Percentiles rank a stretch among this genome's conserved stretches.
These are phyloP conservation scores for Ormyrus pomaceus DNA, from an alignment of 2,888 invertebrate species.

Conservation along the genomic window DNA sequence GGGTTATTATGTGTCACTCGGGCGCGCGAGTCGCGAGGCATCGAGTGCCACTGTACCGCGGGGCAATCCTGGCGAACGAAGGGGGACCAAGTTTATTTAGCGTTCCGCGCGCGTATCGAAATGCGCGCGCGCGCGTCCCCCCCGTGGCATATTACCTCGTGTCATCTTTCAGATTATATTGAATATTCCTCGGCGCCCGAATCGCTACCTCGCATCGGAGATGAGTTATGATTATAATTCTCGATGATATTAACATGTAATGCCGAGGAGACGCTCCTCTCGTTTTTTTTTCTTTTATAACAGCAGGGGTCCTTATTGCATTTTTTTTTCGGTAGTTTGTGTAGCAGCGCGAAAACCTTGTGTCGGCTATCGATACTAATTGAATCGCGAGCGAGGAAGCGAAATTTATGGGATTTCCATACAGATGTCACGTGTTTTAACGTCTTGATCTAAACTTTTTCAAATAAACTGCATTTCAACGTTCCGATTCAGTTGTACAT, in stretches of 20 bases:
- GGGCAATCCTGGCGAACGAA: neutral
- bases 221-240: slow-evolving; percentile 53
- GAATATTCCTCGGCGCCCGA: slow-evolving; percentile 49
- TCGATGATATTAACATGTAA: slow-evolving; percentile 45
- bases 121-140: slow-evolving; percentile 21
- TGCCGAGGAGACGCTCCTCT: neutral
- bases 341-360: slow-evolving; percentile 1
- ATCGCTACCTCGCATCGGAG: slow-evolving; percentile 13
- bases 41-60: neutral
- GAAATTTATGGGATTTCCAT: slow-evolving; percentile 13
- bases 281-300: neutral
- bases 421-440: slow-evolving; percentile 7
- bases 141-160: neutral
- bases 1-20: slow-evolving; percentile 62
- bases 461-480: too few relatives aligned
- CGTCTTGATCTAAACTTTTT: too few relatives aligned
- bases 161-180: slow-evolving; percentile 48
- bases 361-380: slow-evolving; percentile 32
- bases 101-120: slow-evolving; percentile 33
- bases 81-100: slow-evolving; percentile 35
- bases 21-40: slow-evolving; percentile 16
- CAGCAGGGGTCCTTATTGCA: slow-evolving; percentile 21
- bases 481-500: too few relatives aligned
- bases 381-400: neutral
- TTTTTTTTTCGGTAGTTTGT: slow-evolving; percentile 15